phyloP scores from a whole-genome alignment of 2,888 invertebrate genomes.

The Nomada fucata region DNA sequence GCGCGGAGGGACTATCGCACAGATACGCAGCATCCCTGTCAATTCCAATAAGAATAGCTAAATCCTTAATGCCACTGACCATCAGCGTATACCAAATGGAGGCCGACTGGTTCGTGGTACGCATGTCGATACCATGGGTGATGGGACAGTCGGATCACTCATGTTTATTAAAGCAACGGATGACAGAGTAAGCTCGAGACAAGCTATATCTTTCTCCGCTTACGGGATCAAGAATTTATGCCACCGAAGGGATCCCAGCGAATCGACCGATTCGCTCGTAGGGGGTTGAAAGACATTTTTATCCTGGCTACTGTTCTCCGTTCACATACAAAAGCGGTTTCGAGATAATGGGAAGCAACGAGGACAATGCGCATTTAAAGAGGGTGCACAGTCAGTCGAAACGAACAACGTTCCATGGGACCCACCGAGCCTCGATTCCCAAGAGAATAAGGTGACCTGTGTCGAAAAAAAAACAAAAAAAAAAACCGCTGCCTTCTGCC shows the following conservation, averaged over 20 bases:
- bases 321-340: constrained; percentile 34
- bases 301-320: constrained; percentile 7
- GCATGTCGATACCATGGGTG: constrained; percentile 11
- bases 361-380: constrained; percentile 51
- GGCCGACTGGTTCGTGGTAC: constrained; percentile 2
- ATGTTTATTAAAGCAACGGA: constrained; percentile 52
- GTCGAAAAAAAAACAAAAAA: constrained; percentile 25
- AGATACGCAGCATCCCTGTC: neutral
- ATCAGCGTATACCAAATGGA: constrained; percentile 1
- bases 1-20: neutral
- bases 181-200: constrained; percentile 2
- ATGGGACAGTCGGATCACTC: constrained; percentile 43
- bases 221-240: constrained; percentile 63
- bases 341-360: constrained; percentile 61
- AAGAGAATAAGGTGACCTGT: constrained; percentile 41
- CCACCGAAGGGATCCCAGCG: constrained; percentile 42
- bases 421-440: constrained; percentile 52
- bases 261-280: constrained; percentile 23
- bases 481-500: constrained; percentile 29
- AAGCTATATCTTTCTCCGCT: constrained; percentile 44
- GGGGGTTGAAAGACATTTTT: constrained; percentile 51
- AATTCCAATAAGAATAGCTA: neutral
- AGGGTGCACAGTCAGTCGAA: constrained; percentile 44
- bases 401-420: constrained; percentile 47
- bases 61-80: neutral